Conservation (phyloP, 1,140 invertebrate species). For the Drosophila bocqueti region DNA sequence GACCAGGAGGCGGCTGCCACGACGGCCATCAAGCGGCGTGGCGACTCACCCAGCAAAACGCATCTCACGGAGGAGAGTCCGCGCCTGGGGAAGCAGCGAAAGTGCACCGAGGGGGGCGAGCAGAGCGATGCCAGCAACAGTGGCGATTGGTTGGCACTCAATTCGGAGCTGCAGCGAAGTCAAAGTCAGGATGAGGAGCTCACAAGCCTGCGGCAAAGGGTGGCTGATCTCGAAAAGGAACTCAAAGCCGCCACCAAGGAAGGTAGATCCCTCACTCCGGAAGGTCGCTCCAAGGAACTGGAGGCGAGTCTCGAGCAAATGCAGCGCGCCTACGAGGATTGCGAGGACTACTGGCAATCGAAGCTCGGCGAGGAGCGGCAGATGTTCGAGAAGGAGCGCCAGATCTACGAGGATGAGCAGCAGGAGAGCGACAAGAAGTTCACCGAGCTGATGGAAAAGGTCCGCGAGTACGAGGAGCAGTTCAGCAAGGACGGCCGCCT, state of each 20-base stretch:
- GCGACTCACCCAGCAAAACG: conserved; percentile 84
- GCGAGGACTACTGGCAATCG: conserved; percentile 93
- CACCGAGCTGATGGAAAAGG: conserved; percentile 89
- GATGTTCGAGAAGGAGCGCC: conserved; percentile 90
- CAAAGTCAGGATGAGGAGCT: conserved; percentile 65
- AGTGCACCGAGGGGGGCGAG: conserved; percentile 84
- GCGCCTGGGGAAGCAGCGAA: conserved; percentile 86
- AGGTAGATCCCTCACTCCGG: conserved; percentile 61
- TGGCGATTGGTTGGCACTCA: conserved; percentile 84
- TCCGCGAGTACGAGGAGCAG: conserved; percentile 92
- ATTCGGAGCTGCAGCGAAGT: conserved; percentile 73
- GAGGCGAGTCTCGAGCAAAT: conserved; percentile 91
- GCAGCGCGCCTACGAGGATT: conserved; percentile 91
- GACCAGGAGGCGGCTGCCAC: conserved; percentile 41
- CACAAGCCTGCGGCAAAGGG: conserved; percentile 53
- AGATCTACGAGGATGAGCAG: conserved; percentile 91
- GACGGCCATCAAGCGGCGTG: conserved; percentile 84
- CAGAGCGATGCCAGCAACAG: conserved; percentile 72
- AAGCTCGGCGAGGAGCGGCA: conserved; percentile 92
- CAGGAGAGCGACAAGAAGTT: conserved; percentile 92
- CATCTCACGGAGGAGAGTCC: conserved; percentile 85
- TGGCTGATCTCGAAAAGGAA: conserved; percentile 71
- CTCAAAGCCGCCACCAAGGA: conserved; percentile 28
- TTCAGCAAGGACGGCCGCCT: conserved; percentile 88
- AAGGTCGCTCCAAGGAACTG: conserved; percentile 88